Conservation (phyloP, 2,888 invertebrate species). For the Trissoscelio sp. region DNA sequence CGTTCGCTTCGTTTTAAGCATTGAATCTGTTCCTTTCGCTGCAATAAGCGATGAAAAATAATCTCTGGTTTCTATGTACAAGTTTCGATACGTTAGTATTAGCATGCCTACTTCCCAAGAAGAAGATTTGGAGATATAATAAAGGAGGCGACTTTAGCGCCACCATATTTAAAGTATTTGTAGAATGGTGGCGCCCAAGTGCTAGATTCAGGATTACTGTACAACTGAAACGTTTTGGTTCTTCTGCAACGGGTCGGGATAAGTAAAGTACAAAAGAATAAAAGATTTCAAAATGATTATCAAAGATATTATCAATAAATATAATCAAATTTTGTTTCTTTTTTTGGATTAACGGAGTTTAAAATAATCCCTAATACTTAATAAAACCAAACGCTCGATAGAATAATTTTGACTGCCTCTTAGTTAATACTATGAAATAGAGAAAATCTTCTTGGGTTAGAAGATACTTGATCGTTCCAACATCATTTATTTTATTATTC, state of each 20-base stretch:
- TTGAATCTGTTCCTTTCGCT: constrained; percentile 72
- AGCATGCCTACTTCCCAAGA: constrained; percentile 82
- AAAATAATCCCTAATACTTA: constrained; percentile 10
- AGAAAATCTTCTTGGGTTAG: constrained; percentile 35
- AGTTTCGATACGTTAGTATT: constrained; percentile 80
- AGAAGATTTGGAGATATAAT: constrained; percentile 48
- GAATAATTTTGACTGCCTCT: not conserved
- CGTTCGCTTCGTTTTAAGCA: constrained; percentile 32
- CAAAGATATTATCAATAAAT: too few relatives aligned
- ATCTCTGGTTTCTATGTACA: constrained; percentile 79
- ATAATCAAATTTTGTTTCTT: too few relatives aligned
- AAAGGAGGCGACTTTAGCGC: constrained; percentile 23
- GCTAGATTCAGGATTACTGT: constrained; percentile 21
- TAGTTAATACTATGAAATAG: not conserved
- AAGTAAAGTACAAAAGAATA: constrained; percentile 24
- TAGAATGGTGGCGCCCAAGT: constrained; percentile 9
- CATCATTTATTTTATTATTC: constrained; percentile 17
- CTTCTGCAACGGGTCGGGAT: not conserved
- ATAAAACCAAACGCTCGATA: not conserved
- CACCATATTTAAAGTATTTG: not conserved
- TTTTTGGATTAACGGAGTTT: too few relatives aligned
- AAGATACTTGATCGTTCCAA: constrained; percentile 13
- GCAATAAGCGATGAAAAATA: constrained; percentile 79
- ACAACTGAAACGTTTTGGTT: constrained; percentile 7
- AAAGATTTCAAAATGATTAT: not conserved